These are phyloP conservation scores for Erebia aethiops DNA, from an alignment of 2,888 invertebrate genomes.

Conservation along the genomic window DNA sequence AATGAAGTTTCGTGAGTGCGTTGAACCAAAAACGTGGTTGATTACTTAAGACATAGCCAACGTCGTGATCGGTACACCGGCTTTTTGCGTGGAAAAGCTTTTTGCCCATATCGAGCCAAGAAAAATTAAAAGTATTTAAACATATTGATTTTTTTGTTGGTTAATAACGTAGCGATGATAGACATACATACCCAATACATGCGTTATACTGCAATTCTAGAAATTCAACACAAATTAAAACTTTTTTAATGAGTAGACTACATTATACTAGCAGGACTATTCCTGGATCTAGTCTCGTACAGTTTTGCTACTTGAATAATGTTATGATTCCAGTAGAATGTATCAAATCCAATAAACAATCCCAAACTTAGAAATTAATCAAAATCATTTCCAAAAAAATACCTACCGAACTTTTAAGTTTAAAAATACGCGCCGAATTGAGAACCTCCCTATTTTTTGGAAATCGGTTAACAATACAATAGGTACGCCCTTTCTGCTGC, in stretches of 20 bases:
- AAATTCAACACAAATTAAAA: slow-evolving; percentile 1
- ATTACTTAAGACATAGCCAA: slow-evolving; percentile 71
- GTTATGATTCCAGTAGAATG: neutral
- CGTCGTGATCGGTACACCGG: slow-evolving; percentile 63
- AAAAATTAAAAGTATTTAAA: slow-evolving; percentile 52
- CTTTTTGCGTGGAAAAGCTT: slow-evolving; percentile 49
- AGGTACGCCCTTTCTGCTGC: too few species aligned
- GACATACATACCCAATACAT: slow-evolving; percentile 13
- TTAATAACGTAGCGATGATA: slow-evolving; percentile 23
- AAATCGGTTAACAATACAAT: too few species aligned
- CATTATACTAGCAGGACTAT: neutral
- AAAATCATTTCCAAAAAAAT: too few species aligned
- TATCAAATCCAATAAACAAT: too few species aligned
- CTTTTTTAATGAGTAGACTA: neutral
- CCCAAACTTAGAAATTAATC: too few species aligned
- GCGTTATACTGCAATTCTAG: slow-evolving; percentile 23
- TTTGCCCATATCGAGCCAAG: slow-evolving; percentile 60
- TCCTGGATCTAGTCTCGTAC: neutral
- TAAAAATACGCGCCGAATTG: too few species aligned
- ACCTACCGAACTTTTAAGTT: too few species aligned
- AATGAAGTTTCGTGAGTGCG: slow-evolving; percentile 76
- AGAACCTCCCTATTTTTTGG: too few species aligned
- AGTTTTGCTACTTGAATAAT: neutral
- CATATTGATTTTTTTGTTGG: slow-evolving; percentile 62
- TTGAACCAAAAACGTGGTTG: slow-evolving; percentile 80